Percentiles rank a stretch among this genome's conserved stretches.
These are phyloP conservation scores for Drosophila setifemur DNA, from an alignment of 1,140 invertebrate genomes.

Conservation along the genomic window DNA sequence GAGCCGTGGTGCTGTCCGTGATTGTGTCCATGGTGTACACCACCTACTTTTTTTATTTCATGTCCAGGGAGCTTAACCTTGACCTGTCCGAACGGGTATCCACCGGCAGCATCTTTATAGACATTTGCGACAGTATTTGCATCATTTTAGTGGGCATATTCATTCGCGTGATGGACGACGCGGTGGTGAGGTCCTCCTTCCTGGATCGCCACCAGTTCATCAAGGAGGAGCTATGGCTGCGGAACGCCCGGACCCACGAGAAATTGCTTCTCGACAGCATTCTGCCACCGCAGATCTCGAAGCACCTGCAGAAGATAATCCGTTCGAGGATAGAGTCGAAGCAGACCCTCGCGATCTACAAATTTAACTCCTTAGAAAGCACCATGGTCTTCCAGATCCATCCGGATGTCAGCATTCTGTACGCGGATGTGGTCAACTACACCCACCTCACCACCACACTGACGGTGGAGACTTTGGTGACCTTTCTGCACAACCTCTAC, in stretches of 20 bases:
- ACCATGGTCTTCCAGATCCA: constrained; percentile 93
- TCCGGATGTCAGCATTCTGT: constrained; percentile 95
- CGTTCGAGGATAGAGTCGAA: constrained; percentile 85
- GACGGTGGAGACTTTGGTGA: constrained; percentile 91
- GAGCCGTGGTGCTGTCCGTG: constrained; percentile 85
- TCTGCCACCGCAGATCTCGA: constrained; percentile 92
- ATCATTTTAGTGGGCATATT: constrained; percentile 92
- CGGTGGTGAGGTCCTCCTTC: constrained; percentile 92
- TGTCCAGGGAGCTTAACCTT: constrained; percentile 73
- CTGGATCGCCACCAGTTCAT: constrained; percentile 92
- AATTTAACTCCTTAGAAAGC: constrained; percentile 82
- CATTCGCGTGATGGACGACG: constrained; percentile 93
- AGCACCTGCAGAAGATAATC: constrained; percentile 89
- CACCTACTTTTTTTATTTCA: constrained; percentile 66
- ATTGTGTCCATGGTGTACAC: constrained; percentile 86
- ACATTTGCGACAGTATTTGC: constrained; percentile 88
- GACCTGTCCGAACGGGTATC: constrained; percentile 83
- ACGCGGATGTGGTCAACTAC: constrained; percentile 98
- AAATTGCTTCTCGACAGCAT: constrained; percentile 93
- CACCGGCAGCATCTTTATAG: constrained; percentile 83
- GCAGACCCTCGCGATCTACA: neutral
- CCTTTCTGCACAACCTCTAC: constrained; percentile 96
- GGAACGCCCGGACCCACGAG: constrained; percentile 92
- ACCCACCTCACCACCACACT: constrained; percentile 93
- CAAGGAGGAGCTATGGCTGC: constrained; percentile 90